Evolutionary conservation across 1,140 invertebrate genomes (phyloP).

Genomic region (Melipona quadrifasciata): DNA sequence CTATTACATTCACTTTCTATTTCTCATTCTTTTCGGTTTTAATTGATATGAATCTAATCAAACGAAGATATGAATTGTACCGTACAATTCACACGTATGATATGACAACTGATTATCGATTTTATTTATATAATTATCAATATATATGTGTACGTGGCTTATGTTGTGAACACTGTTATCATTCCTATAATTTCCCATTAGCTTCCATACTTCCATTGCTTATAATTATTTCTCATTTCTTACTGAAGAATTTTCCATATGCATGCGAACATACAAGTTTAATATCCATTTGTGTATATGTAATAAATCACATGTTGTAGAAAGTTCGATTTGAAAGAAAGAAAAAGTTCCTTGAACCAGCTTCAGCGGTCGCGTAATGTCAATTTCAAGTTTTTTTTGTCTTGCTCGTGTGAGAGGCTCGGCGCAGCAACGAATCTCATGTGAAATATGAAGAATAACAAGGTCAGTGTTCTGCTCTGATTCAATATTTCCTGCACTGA

Average conservation of each 20-base stretch:
- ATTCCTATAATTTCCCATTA: not conserved
- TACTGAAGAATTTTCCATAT: not conserved
- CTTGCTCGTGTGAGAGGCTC: not conserved
- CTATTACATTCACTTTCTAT: not conserved
- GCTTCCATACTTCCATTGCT: not conserved
- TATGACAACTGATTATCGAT: not conserved
- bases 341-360: not conserved
- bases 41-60: too few relatives aligned
- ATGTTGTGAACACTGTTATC: not conserved
- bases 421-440: not conserved
- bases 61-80: too few relatives aligned
- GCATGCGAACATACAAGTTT: not conserved
- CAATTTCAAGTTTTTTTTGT: not conserved
- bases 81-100: not conserved
- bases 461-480: conserved; percentile 42
- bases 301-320: not conserved
- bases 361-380: not conserved
- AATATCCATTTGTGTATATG: accelerated
- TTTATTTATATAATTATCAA: not conserved
- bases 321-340: not conserved
- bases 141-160: not conserved
- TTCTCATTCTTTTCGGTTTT: not conserved
- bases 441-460: not conserved
- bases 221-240: not conserved
- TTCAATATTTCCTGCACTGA: not conserved